Conservation (phyloP, 2,797 vertebrate species). For the Balearica regulorum region DNA sequence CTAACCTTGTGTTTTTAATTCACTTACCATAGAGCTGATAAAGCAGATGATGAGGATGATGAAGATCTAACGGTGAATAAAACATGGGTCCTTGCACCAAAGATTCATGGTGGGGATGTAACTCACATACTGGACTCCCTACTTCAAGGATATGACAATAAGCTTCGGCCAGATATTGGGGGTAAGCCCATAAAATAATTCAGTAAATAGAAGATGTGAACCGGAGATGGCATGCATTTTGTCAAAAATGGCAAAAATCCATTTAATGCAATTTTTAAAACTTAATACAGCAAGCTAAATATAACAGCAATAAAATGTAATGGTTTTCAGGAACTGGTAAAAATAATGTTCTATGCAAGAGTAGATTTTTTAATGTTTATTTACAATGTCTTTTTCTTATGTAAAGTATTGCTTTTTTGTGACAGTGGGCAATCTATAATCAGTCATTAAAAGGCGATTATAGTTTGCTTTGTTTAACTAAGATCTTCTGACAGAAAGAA, state of each 20-base stretch:
- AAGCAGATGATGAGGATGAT: constrained; percentile 92
- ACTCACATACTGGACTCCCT: constrained; percentile 92
- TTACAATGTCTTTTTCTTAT: neutral
- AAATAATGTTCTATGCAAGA: neutral
- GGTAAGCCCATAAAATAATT: constrained; percentile 73
- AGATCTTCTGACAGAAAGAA: neutral
- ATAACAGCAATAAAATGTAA: neutral
- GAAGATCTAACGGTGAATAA: constrained; percentile 92
- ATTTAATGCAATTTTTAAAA: neutral
- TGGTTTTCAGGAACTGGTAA: neutral
- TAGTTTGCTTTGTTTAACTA: neutral
- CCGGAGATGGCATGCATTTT: neutral
- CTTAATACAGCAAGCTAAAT: neutral
- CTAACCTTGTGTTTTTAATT: neutral
- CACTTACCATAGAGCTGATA: constrained; percentile 77
- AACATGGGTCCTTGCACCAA: constrained; percentile 95
- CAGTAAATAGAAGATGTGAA: neutral
- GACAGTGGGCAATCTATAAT: neutral
- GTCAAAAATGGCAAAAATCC: neutral
- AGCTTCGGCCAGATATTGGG: constrained; percentile 94
- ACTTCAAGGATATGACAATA: constrained; percentile 93
- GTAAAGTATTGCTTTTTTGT: neutral
- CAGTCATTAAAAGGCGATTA: neutral
- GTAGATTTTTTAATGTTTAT: neutral
- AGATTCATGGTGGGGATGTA: constrained; percentile 93